These are phyloP conservation scores for Xanthia icteritia DNA, from an alignment of 2,888 invertebrate species.

Conservation along the genomic window DNA sequence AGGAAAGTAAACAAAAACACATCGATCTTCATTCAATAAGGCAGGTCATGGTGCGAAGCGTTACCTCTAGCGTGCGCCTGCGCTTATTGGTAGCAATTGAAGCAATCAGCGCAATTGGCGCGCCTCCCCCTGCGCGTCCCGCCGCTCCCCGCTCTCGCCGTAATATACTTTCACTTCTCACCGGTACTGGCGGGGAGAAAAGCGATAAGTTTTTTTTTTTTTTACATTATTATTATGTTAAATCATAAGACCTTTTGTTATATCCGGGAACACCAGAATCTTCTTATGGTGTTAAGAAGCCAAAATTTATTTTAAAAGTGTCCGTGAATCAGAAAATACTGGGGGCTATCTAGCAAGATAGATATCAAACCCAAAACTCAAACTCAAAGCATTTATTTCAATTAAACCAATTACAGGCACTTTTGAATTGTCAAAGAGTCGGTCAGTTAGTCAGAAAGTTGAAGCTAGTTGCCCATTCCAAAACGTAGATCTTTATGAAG, in stretches of 20 bases:
- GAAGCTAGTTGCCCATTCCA: no score
- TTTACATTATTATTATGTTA: background rate
- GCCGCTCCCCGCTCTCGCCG: constrained; percentile 63
- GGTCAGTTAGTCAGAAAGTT: no score
- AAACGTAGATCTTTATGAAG: no score
- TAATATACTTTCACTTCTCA: constrained; percentile 86
- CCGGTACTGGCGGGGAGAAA: constrained; percentile 78
- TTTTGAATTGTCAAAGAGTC: no score
- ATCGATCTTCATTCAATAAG: constrained; percentile 61
- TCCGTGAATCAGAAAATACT: background rate
- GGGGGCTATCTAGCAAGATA: background rate
- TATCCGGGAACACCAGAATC: no score
- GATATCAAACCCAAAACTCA: no score
- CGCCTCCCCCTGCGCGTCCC: constrained; percentile 64
- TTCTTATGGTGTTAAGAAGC: background rate
- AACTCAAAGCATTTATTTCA: no score
- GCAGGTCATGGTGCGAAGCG: constrained; percentile 69
- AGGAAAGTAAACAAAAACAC: constrained; percentile 25
- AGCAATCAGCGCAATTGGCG: constrained; percentile 88
- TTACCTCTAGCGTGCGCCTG: constrained; percentile 72
- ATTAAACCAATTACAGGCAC: no score
- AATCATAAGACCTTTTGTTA: background rate
- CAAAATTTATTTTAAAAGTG: background rate
- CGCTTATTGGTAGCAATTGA: constrained; percentile 86
- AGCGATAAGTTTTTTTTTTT: constrained; percentile 44